Base-by-base conservation (phyloP, 1,140 invertebrate genomes). In the Bombus superbus region DNA sequence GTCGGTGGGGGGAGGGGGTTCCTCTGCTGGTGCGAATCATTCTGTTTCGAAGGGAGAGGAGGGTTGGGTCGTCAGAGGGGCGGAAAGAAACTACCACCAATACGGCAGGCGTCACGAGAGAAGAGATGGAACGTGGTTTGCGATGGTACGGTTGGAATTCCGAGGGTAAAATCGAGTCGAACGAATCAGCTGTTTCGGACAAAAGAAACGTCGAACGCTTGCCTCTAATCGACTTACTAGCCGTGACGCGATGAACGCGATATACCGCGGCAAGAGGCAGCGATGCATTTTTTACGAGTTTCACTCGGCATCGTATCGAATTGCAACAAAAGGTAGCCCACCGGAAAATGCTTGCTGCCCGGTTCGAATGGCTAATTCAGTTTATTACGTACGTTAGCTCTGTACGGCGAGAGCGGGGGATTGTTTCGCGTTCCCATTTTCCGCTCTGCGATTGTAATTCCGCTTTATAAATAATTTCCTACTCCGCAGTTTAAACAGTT, bases 151-250 rank as follows among this genome's bases (percentile, higher is more conserved):
- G 79, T 32, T 83, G 85, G 80, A 90, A 89, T 91, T 76, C 71
- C 69, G 59, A 74, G 57, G 69, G 77, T 78, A 83, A 82, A 86
- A 89, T 91, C 81, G 80, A 85, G 35, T 68, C 69, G 77, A 74
- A 87, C 85, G 89, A 90, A 91, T 92, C 91, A 90, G 91, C 88
- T 91, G 87, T 92, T 91, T 83, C 62, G 86, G 42, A 90, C 89
- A 91, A 92, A 66, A 89, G 66, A 73, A 82, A 22, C 82, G 44
- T 78, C 77, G 66, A 83, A 77, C 79, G 84, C 35, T 62, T 22
- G n/a, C 71, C 71, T 86, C 68, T 91, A 90, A 91, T 91, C 83
- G 81, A 87, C 83, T 80, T 86, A 87, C 86, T 81, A 83, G 76
- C 78, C 82, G 80, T 85, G 83, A 88, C 84, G 75, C 73, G 66